Percentiles rank a stretch among this genome's conserved stretches.
These are phyloP conservation scores for Astyanax mexicanus DNA, from an alignment of 2,797 vertebrate genomes.

Conservation along the genomic window DNA sequence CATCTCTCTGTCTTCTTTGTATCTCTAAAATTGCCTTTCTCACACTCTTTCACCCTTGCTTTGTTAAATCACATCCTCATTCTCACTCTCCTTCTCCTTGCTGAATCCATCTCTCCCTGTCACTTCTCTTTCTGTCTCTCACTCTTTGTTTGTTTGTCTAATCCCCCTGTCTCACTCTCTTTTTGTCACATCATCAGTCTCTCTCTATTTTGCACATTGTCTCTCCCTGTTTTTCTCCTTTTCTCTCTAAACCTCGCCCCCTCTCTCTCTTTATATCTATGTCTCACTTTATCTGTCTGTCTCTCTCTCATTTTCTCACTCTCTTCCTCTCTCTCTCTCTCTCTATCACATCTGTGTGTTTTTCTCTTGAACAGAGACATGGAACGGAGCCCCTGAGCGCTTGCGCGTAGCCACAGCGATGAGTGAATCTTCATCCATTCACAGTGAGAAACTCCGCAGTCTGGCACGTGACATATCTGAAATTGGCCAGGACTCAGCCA, in stretches of 20 bases:
- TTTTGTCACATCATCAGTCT: neutral
- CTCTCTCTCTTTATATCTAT: neutral
- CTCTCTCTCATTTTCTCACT: neutral
- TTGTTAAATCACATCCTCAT: neutral
- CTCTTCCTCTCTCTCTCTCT: neutral
- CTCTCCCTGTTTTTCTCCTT: neutral
- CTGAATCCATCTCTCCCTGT: neutral
- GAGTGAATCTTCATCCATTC: constrained; percentile 69
- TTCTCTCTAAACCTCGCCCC: neutral
- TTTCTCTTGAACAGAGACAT: constrained; percentile 74
- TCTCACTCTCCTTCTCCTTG: neutral
- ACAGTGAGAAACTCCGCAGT: constrained; percentile 79
- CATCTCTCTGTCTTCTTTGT: neutral
- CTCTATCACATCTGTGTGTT: neutral
- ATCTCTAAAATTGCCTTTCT: neutral
- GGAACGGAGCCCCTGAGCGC: constrained; percentile 74
- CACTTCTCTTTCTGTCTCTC: neutral
- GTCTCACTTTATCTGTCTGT: neutral
- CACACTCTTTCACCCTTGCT: too few species aligned
- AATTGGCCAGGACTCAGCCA: constrained; percentile 65
- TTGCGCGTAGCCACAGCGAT: constrained; percentile 69
- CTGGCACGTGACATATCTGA: constrained; percentile 75
- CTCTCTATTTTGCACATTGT: neutral
- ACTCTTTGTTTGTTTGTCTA: neutral
- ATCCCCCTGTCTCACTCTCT: neutral